Evolutionary conservation across 2,888 invertebrate species (phyloP).

Genomic region (Diloba caeruleocephala): DNA sequence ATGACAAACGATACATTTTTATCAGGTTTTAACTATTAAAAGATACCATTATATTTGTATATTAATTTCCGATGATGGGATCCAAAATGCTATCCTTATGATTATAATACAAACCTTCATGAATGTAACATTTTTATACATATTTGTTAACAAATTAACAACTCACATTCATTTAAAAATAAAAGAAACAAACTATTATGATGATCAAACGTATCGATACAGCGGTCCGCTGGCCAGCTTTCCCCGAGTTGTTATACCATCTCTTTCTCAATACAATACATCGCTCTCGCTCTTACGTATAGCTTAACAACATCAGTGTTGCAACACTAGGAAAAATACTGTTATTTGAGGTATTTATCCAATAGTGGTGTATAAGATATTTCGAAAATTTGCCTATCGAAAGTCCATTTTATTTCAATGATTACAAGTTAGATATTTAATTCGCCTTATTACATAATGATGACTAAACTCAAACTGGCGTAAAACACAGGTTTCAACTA

Average conservation of each 20-base stretch:
- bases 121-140: neutral
- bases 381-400: no score
- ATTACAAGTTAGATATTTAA: no score
- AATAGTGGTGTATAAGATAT: no score
- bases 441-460: no score
- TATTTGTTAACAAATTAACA: neutral
- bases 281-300: constrained; percentile 66
- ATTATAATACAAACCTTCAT: neutral
- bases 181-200: constrained; percentile 30
- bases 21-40: neutral
- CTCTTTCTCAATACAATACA: constrained; percentile 66
- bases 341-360: constrained; percentile 11
- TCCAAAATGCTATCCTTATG: neutral
- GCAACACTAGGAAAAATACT: constrained; percentile 50
- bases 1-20: no score
- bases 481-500: no score
- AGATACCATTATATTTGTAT: neutral
- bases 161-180: constrained; percentile 6
- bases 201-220: constrained; percentile 58
- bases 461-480: no score
- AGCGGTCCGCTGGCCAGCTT: constrained; percentile 83
- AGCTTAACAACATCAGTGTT: constrained; percentile 64
- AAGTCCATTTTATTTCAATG: no score
- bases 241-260: constrained; percentile 62
- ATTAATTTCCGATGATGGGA: neutral